Evolutionary conservation across 2,113 vertebrate genomes (phyloP).

Genomic region (Chlamydotis undulata): DNA sequence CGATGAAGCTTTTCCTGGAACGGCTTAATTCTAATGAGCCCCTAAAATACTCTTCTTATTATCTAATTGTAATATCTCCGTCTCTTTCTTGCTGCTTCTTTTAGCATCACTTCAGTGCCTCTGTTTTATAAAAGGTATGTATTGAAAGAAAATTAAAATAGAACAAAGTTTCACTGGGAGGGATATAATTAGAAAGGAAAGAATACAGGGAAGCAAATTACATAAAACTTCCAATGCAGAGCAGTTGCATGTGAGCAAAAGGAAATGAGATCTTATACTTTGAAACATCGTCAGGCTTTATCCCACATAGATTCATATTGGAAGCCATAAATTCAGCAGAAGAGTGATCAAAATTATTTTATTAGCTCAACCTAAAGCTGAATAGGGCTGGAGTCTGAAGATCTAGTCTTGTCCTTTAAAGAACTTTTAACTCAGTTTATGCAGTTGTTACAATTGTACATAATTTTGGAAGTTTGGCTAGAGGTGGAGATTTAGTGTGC

Average conservation of each 20-base stretch:
- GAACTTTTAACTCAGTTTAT: neutral
- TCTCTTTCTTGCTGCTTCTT: neutral
- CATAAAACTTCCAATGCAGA: neutral
- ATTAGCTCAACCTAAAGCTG: neutral
- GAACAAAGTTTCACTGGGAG: neutral
- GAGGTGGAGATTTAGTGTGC: neutral
- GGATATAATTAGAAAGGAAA: neutral
- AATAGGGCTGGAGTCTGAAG: neutral
- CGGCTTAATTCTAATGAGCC: neutral
- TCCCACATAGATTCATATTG: neutral
- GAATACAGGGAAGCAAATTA: neutral
- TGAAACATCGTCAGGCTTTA: neutral
- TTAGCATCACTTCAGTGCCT: neutral
- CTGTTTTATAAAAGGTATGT: neutral
- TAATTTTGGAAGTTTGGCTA: neutral
- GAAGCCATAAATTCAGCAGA: neutral
- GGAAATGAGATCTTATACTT: neutral
- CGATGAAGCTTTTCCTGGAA: neutral
- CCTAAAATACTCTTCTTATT: neutral
- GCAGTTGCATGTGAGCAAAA: neutral
- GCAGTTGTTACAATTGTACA: neutral
- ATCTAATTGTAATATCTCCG: neutral
- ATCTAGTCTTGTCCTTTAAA: neutral
- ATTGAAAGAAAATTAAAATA: neutral
- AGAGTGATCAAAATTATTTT: neutral